Evolutionary conservation across 2,113 vertebrate genomes (phyloP).

Genomic region (Apeltes quadracus): DNA sequence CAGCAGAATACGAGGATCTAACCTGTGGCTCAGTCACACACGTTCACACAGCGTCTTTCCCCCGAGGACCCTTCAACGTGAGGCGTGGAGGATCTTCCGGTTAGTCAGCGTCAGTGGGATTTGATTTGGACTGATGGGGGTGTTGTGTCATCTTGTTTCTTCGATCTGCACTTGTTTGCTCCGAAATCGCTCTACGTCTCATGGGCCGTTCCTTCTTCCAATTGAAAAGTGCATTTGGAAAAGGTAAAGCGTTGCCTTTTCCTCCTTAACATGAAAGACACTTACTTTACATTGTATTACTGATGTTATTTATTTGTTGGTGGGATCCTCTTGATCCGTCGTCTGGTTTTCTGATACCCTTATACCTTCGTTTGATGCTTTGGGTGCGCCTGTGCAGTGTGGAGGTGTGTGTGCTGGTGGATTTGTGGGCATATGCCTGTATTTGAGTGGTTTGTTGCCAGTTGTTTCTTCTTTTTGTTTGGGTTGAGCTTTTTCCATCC

Average conservation of each 20-base stretch:
- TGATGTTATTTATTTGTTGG: conserved; percentile 38
- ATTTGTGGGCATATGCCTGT: conserved; percentile 13
- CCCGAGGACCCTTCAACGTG: neutral
- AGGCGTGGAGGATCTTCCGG: neutral
- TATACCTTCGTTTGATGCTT: conserved; percentile 53
- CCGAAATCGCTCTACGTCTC: conserved; percentile 32
- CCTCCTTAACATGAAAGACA: conserved; percentile 59
- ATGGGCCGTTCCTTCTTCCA: conserved; percentile 35
- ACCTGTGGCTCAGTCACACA: neutral
- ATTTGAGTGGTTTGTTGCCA: conserved; percentile 48
- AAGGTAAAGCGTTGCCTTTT: conserved; percentile 59
- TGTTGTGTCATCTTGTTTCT: conserved; percentile 12
- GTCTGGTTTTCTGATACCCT: conserved; percentile 16
- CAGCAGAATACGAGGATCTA: neutral
- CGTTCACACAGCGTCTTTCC: neutral
- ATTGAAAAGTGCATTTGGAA: conserved; percentile 32
- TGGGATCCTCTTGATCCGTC: conserved; percentile 54
- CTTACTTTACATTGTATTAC: conserved; percentile 44
- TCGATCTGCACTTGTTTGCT: conserved; percentile 29
- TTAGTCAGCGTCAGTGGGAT: neutral
- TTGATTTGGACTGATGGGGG: neutral
- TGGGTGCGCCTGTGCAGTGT: conserved; percentile 17
- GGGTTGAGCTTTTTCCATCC: neutral
- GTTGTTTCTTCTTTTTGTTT: conserved; percentile 33
- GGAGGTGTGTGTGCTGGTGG: neutral